Base-by-base conservation (phyloP, 2,113 vertebrate species). In the Corythaeola cristata region DNA sequence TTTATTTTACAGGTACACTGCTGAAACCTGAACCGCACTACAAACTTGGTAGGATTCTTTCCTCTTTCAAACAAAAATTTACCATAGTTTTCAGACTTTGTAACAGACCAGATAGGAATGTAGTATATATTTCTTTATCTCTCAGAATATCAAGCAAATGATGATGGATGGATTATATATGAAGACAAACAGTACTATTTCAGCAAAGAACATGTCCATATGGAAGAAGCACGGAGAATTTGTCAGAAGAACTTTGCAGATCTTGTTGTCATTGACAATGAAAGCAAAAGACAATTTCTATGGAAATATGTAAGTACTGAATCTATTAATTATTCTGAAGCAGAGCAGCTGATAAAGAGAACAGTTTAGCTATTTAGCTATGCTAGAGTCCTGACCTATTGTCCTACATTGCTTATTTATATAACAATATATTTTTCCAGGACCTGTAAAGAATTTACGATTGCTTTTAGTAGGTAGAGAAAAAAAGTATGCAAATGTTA, bases 161-260 rank as follows among this genome's bases (percentile, higher is more conserved):
- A 55, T 15, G 99, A 99, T 91, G 99, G 99, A 71, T 99, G 99
- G 99, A 22, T 99, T 26, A 92, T 98, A 87, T 98, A 98, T 90
- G 98, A 98, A 79, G 97, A 98, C 41, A 98, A 98, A 62, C 99
- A 99, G 49, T 99, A 99, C 90, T 99, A 98, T 90, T 96, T 99
- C 78, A 99, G 98, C 95, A 97, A 47, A 30, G 96, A 99, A 9
- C 62, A 11, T 23, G 85, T 98, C 20, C 84, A 98, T 21, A 99
- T 99, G 98, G 98, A 99, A 33, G 76, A 98, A 26, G 99, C 99
- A 26, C 93, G 98, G 33, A 96, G 58, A 26, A 98, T 98, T 95
- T 99, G 99, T 96, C 98, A 98, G 95, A 98, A 84, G 78, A 98
- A 98, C 81, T 99, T 98, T 93, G 99, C 98, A 47, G 99, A 99